Base-by-base conservation (phyloP, 2,888 invertebrate species). In the Dendrolimus houi region DNA sequence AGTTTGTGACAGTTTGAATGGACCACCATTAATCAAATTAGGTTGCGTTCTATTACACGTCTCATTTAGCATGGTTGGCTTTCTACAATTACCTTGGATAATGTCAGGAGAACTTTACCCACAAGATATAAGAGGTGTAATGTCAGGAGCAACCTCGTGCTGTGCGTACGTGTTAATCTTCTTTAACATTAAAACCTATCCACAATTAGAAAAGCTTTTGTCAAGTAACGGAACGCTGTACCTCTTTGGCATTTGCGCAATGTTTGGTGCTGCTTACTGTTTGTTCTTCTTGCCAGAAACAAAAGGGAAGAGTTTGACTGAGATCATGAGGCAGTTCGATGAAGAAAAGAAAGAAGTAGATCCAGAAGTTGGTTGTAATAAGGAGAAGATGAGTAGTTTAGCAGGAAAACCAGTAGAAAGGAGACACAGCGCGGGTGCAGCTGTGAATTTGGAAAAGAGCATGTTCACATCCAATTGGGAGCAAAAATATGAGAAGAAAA, bases 81-180 rank as follows among this genome's bases (percentile, higher is more conserved):
- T 94, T 77, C 77, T 95, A 0, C 95, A 95, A 40, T 83, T 95
- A 7, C 95, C 95, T 0, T 95, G 95, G 94, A 93, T 95, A 41
- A 93, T 95, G 92, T 94, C 93, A 0, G 94, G 94, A 1, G 95
- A 95, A 70, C 73, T 95, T 54, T 95, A 94, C 67, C 94, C 95
- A 2, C 87, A 94, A 62, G 91, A 92, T 59, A 93, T 94, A 2
- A 84, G 95, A 64, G 94, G 95, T 0, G 92, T 94, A 0, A 93
- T 94, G 92, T 93, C 94, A 0, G 95, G 95, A 0, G 80, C 94
- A 0, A 94, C 95, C 0, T 92, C 94, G 0, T 94, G 94, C 58
- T 92, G 95, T 56, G 95, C 93, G 0, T 95, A 95, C 67, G 78
- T 93, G 2, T 87, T 95, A 12, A 94, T 94, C 52, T 95, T 95